Evolutionary conservation across 2,797 vertebrate species (phyloP).

Genomic region (Sebastes miniatus): DNA sequence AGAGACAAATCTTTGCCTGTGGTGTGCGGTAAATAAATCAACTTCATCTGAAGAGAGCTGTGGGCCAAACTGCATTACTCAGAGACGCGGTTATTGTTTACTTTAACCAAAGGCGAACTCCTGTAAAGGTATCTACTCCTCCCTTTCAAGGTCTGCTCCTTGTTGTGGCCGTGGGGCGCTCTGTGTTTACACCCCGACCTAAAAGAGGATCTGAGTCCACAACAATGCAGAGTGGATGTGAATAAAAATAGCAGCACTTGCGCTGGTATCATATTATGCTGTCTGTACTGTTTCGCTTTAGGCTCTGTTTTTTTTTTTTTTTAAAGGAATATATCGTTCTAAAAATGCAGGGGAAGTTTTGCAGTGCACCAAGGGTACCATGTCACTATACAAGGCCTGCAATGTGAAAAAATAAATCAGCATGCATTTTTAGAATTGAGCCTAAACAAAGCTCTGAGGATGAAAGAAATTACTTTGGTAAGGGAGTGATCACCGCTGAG

Average conservation of each 20-base stretch:
- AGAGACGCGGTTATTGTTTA: constrained; percentile 65
- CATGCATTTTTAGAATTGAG: constrained; percentile 36
- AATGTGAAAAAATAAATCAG: constrained; percentile 17
- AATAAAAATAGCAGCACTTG: constrained; percentile 64
- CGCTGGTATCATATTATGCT: constrained; percentile 66
- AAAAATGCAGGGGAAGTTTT: constrained; percentile 43
- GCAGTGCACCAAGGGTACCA: constrained; percentile 28
- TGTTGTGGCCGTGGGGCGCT: constrained; percentile 60
- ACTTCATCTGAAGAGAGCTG: constrained; percentile 50
- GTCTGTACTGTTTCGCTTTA: constrained; percentile 52
- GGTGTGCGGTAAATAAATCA: constrained; percentile 59
- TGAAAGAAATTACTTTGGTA: neutral
- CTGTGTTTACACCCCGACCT: constrained; percentile 57
- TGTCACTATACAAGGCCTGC: constrained; percentile 25
- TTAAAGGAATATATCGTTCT: constrained; percentile 30
- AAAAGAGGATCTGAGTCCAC: constrained; percentile 50
- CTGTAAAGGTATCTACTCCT: constrained; percentile 42
- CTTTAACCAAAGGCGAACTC: constrained; percentile 57
- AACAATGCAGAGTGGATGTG: constrained; percentile 51
- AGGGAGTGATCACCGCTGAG: constrained; percentile 27
- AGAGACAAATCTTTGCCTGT: constrained; percentile 37
- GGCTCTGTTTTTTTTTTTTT: constrained; percentile 28
- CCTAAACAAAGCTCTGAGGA: constrained; percentile 18
- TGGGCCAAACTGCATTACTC: constrained; percentile 57
- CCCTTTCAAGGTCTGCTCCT: constrained; percentile 41